Evolutionary conservation across 2,113 vertebrate genomes (phyloP), one percentile per base, ranked within the genome.

Genomic region (Podarcis muralis): DNA sequence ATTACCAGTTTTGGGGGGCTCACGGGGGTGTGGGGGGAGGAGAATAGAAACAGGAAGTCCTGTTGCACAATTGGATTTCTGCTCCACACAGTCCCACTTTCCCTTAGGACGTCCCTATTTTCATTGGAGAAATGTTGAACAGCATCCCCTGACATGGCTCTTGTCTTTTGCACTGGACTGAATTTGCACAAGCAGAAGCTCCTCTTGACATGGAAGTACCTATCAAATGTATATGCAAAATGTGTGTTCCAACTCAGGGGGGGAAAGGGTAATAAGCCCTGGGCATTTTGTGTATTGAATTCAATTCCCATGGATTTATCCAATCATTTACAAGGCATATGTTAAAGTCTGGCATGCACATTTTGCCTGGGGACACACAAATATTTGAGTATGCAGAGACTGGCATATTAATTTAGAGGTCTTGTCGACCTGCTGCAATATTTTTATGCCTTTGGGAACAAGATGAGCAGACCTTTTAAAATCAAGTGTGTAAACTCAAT

Each of bases 121-220:
- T 53, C 48, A 53, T 53, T 53, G 48, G 48, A 53, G 48, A 53
- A 53, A 53, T 53, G 48, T 53, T 53, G 11, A 85, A 75, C 32
- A 27, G 30, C 68, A 27, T 75, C 83, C 48, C 43, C 23, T 85
- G 69, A 59, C 48, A 35, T 37, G 11, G 20, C 66, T 53, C 32
- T 75, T 69, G 65, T 11, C 27, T 71, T 48, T 84, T 84, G 68
- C 30, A n/a, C 43, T 66, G 25, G 62, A 40, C 53, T 84, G 89
- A 40, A 83, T 76, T 81, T 0, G 0, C 92, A 94, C 87, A 89
- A 93, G 84, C 72, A 91, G 89, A 87, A 81, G 86, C 89, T 92
- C 32, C 65, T 88, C 87, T 48, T 92, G 94, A 81, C 40, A 83
- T 76, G n/a, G 71, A 40, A 71, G 35, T 81, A 68, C 89, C 71